Conservation (phyloP, 2,888 invertebrate species). For the Sialis lutaria region DNA sequence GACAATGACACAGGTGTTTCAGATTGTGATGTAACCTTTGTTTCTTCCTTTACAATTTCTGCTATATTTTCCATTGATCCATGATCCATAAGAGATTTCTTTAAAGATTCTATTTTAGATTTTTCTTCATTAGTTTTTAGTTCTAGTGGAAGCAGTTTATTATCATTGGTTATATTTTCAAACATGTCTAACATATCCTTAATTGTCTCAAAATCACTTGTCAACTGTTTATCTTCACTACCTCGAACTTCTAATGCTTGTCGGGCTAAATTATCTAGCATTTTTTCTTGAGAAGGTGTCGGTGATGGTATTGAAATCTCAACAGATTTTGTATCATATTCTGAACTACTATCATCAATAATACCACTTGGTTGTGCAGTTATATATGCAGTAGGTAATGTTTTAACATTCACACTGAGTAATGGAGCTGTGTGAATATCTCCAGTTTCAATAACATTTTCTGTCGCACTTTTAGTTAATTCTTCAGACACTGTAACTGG, state of each 20-base stretch:
- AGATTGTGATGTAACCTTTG: slow-evolving; percentile 6
- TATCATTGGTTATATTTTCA: slow-evolving; percentile 36
- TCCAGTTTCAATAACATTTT: not conserved
- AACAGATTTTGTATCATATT: slow-evolving; percentile 41
- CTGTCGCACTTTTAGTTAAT: not conserved
- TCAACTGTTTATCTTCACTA: slow-evolving; percentile 29
- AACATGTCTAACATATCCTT: slow-evolving; percentile 54
- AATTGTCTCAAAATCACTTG: slow-evolving; percentile 41
- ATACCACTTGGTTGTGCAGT: slow-evolving; percentile 36
- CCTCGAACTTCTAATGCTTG: slow-evolving; percentile 33
- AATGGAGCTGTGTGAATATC: slow-evolving; percentile 13
- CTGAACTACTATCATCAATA: slow-evolving; percentile 35
- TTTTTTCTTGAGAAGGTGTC: slow-evolving; percentile 44
- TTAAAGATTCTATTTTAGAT: slow-evolving; percentile 8
- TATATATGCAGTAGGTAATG: slow-evolving; percentile 35
- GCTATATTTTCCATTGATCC: slow-evolving; percentile 10
- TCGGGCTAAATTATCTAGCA: slow-evolving; percentile 42
- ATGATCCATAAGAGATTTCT: slow-evolving; percentile 11
- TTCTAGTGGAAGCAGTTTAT: slow-evolving; percentile 1
- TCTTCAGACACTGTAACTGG: not conserved
- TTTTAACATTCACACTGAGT: slow-evolving; percentile 28
- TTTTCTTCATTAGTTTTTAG: slow-evolving; percentile 7
- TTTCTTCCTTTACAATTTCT: slow-evolving; percentile 6
- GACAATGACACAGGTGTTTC: slow-evolving; percentile 17
- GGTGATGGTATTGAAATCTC: slow-evolving; percentile 49